phyloP scores from a whole-genome alignment of 2,113 vertebrate species.

The Limnothrissa miodon region DNA sequence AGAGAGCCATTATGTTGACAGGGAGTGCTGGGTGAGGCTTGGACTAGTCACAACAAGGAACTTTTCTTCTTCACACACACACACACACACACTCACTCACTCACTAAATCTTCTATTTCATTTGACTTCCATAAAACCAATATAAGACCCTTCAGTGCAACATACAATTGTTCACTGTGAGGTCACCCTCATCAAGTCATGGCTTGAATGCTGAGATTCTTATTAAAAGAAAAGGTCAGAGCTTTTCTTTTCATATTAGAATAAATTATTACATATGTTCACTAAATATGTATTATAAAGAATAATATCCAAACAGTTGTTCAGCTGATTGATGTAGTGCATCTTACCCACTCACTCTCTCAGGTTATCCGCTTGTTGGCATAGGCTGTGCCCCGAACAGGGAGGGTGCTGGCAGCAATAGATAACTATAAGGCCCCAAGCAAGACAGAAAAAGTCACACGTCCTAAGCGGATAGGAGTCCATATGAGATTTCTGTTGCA shows the following conservation, averaged over 20 bases:
- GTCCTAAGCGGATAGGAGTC: slow-evolving; percentile 35
- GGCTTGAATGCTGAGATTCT: neutral
- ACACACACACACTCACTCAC: slow-evolving; percentile 23
- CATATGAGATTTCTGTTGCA: slow-evolving; percentile 57
- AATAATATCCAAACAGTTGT: slow-evolving; percentile 28
- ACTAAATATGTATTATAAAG: neutral
- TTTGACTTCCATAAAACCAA: neutral
- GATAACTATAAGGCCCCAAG: neutral
- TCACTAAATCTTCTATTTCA: slow-evolving; percentile 5
- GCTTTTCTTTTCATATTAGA: neutral
- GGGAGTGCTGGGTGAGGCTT: neutral
- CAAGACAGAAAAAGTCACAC: slow-evolving; percentile 26
- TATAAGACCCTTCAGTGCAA: neutral
- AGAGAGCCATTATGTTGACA: neutral
- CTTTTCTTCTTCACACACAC: slow-evolving; percentile 20
- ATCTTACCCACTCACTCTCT: neutral
- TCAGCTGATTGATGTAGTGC: neutral
- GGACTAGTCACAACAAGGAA: slow-evolving; percentile 7
- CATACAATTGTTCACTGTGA: no score
- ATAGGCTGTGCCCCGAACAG: neutral
- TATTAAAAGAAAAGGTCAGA: neutral
- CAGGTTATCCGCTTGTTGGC: neutral
- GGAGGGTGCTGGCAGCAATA: neutral
- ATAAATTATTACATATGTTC: neutral
- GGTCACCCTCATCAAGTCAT: no score